These are phyloP conservation scores for Rhagonycha fulva DNA, from an alignment of 2,888 invertebrate genomes.

Conservation along the genomic window DNA sequence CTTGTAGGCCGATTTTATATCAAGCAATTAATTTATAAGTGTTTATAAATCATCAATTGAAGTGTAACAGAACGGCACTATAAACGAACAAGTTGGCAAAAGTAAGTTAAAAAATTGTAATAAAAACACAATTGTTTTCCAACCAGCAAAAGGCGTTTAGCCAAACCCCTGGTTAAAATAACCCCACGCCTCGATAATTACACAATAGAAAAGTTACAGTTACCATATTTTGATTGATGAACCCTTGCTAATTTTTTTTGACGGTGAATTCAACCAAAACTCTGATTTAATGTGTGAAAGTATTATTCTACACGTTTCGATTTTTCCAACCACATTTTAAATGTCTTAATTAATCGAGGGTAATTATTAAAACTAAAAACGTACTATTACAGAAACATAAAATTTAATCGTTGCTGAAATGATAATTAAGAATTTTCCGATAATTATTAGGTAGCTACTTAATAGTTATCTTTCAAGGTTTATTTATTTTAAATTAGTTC, in stretches of 20 bases:
- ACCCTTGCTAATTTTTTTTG: conserved; percentile 49
- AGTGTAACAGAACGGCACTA: background rate
- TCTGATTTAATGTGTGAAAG: conserved; percentile 2
- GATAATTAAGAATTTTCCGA: background rate
- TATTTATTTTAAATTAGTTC: background rate
- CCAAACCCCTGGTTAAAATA: conserved; percentile 1
- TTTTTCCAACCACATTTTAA: background rate
- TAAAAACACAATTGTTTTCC: background rate
- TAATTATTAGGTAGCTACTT: background rate
- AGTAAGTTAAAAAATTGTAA: background rate
- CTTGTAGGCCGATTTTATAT: background rate
- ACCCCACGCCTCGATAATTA: conserved; percentile 40
- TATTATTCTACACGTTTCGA: background rate
- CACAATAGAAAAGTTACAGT: conserved; percentile 41
- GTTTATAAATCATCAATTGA: background rate
- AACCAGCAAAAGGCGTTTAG: background rate
- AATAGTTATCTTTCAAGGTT: background rate
- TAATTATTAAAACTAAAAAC: background rate
- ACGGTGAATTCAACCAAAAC: conserved; percentile 9
- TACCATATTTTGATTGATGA: conserved; percentile 50
- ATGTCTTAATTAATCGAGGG: background rate
- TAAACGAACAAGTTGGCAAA: background rate
- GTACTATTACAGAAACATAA: background rate
- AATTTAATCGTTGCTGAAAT: background rate
- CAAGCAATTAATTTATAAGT: background rate